Evolutionary conservation across 2,797 vertebrate species (phyloP).

Genomic region (Orientallactaga sibirica): DNA sequence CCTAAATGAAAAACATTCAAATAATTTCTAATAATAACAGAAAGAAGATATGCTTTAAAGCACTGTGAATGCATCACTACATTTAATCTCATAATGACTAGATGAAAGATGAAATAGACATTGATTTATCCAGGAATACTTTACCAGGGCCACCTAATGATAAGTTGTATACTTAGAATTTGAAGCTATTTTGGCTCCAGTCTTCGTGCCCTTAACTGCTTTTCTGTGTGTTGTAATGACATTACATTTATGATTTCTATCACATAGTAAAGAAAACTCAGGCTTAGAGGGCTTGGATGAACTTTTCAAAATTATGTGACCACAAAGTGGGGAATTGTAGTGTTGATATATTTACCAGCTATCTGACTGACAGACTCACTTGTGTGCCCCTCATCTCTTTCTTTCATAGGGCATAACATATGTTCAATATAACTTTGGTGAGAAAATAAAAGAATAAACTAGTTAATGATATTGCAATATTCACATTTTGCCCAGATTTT

Average conservation of each 20-base stretch:
- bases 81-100: constrained; percentile 4
- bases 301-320: not conserved
- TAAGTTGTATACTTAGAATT: not conserved
- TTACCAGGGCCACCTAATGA: not conserved
- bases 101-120: not conserved
- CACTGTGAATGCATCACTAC: not conserved
- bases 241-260: not conserved
- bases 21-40: constrained; percentile 6
- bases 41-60: not conserved
- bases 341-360: not conserved
- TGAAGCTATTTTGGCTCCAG: not conserved
- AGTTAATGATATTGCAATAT: not conserved
- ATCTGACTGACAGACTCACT: not conserved
- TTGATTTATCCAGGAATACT: not conserved
- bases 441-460: not conserved
- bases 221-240: not conserved
- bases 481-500: not conserved
- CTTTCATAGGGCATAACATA: not conserved
- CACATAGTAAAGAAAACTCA: constrained; percentile 27
- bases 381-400: not conserved
- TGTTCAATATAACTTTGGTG: not conserved
- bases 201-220: not conserved
- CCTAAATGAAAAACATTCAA: not conserved
- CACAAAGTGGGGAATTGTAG: not conserved
- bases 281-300: not conserved